Conservation (phyloP, 2,888 invertebrate species). For the Odontocolon sp. region DNA sequence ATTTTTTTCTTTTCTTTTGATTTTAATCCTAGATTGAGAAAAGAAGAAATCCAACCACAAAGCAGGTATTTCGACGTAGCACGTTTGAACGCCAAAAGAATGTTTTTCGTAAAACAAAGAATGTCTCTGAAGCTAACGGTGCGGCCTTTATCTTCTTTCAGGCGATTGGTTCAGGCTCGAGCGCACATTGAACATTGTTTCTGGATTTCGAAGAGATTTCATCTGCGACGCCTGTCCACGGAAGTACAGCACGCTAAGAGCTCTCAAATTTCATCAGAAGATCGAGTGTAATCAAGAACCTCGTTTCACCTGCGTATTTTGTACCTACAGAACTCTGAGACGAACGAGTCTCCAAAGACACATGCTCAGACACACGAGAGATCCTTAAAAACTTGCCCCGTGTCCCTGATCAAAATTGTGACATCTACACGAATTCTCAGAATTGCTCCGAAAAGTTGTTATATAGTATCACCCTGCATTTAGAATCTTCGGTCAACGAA, state of each 20-base stretch:
- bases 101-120: neutral
- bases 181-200: conserved; percentile 12
- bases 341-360: conserved; percentile 72
- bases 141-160: conserved; percentile 39
- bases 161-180: conserved; percentile 27
- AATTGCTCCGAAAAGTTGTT: too few relatives aligned
- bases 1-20: conserved; percentile 1
- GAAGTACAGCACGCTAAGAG: conserved; percentile 66
- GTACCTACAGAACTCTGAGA: conserved; percentile 70
- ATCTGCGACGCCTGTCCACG: conserved; percentile 66
- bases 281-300: conserved; percentile 71
- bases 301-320: conserved; percentile 70
- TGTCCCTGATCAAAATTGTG: too few relatives aligned
- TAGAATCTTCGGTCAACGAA: neutral
- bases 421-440: too few relatives aligned
- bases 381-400: conserved; percentile 23
- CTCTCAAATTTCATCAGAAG: conserved; percentile 68
- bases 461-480: too few relatives aligned
- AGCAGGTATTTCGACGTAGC: neutral
- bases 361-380: conserved; percentile 63
- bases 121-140: neutral
- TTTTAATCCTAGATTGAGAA: neutral
- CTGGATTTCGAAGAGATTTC: conserved; percentile 50
- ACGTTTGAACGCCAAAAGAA: neutral
- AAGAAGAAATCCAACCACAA: neutral